Evolutionary conservation across 2,888 invertebrate genomes (phyloP).

Genomic region (Eupithecia insigniata): DNA sequence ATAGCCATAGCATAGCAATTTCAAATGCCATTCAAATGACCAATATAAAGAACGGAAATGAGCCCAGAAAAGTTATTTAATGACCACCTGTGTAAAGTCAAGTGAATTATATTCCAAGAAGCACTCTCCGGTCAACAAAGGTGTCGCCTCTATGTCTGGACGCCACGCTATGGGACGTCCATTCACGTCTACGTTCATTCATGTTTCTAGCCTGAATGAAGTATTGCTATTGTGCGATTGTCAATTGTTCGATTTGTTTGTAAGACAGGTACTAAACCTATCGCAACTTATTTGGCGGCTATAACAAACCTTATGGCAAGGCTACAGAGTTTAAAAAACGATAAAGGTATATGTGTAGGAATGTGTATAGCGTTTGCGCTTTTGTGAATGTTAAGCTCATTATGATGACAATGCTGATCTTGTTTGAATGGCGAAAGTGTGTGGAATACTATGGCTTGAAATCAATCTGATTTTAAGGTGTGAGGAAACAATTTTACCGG

Average conservation of each 20-base stretch:
- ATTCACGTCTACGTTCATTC: conserved; percentile 25
- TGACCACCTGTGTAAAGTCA: conserved; percentile 67
- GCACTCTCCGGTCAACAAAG: conserved; percentile 61
- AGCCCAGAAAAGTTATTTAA: conserved; percentile 71
- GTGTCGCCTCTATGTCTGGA: conserved; percentile 66
- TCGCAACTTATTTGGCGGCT: background rate
- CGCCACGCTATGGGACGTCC: conserved; percentile 58
- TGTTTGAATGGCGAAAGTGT: conserved; percentile 39
- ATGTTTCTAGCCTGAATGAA: conserved; percentile 64
- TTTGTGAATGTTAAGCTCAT: conserved; percentile 58
- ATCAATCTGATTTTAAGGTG: conserved; percentile 4
- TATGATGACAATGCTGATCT: conserved; percentile 48
- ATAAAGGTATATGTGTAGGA: background rate
- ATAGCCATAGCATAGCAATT: conserved; percentile 20
- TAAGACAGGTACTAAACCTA: conserved; percentile 53
- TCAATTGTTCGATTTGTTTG: conserved; percentile 55
- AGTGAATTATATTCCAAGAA: conserved; percentile 55
- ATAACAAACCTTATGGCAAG: background rate
- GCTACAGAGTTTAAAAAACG: background rate
- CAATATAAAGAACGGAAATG: conserved; percentile 68
- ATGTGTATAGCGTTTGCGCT: conserved; percentile 25
- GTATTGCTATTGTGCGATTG: conserved; percentile 55
- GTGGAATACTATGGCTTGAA: conserved; percentile 23
- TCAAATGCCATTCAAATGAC: conserved; percentile 26
- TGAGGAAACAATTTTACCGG: background rate